Evolutionary conservation across 2,888 invertebrate species (phyloP), one percentile per base, ranked within the genome.

Genomic region (Sclerodermus sp.): DNA sequence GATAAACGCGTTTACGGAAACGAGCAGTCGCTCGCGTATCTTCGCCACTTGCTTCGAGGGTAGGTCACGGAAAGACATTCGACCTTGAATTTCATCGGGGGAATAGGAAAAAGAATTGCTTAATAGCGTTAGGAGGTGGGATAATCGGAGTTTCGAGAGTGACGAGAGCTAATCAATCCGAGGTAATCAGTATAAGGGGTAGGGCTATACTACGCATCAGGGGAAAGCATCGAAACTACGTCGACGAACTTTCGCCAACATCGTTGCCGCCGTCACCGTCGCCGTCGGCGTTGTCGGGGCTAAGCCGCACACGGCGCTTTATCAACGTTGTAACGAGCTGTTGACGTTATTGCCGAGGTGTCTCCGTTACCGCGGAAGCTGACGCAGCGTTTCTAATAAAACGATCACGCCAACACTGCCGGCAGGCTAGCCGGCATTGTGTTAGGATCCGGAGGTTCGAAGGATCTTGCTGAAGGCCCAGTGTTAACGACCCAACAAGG

Each of bases 321-420:
- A 74, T 76, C 74, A 76, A 74, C 64, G 72, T 68, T 71, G 73
- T 76, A 77, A 77, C 76, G 73, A 76, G 74, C 77, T 73, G 75
- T 74, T 73, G 71, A 62, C 68, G 68, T 73, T 74, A 74, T 74
- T 73, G 74, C 69, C 67, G 66, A 66, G 66, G 71, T 66, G 73
- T 70, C 70, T 67, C 69, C 67, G 64, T 67, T 68, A 65, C 66
- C 67, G 56, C 69, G 60, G 58, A 66, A 71, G 73, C 75, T 74
- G 75, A 76, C 73, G 72, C 59, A 63, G 74, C 75, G 67, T 62
- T 71, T 74, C 72, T 71, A 73, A 74, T 76, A 72, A 76, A 76
- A 74, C 71, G 71, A 67, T 68, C 61, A 60, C 14, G 13, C 18
- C 18, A 29, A 4, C 18, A 14, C 34, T 13, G 14, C 5, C 39